Conservation (phyloP, 2,797 vertebrate genomes). For the Xenops minutus region DNA sequence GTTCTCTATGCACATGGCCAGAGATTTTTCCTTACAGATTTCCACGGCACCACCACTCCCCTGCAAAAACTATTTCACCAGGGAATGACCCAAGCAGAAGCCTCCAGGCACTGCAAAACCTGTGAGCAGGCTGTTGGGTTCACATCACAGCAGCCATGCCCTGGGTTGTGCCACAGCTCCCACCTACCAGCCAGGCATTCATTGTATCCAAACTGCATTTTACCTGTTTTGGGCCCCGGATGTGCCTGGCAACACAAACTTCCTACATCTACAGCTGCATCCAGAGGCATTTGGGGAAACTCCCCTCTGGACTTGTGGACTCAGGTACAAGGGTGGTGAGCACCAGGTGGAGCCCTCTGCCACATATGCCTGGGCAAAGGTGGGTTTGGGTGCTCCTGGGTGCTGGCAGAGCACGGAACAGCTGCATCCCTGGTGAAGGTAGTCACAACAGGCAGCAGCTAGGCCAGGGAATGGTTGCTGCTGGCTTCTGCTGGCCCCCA, state of each 20-base stretch:
- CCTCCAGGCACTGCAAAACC: not conserved
- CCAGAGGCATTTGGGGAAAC: not conserved
- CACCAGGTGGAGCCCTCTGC: not conserved
- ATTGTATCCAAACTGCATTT: fast-evolving
- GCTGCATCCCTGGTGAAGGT: not conserved
- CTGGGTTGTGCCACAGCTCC: not conserved
- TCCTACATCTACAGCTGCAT: not conserved
- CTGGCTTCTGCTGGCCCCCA: not conserved
- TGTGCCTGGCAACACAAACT: not conserved
- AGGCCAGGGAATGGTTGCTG: not conserved
- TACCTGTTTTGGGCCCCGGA: not conserved
- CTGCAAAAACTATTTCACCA: not conserved
- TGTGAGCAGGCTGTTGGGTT: not conserved
- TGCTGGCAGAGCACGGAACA: not conserved
- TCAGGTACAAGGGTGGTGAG: not conserved
- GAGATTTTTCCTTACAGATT: not conserved
- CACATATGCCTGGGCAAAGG: fast-evolving
- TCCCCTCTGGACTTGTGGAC: not conserved
- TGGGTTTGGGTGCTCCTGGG: not conserved
- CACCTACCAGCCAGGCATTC: not conserved
- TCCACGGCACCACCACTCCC: not conserved
- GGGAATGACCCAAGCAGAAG: not conserved
- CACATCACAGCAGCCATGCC: fast-evolving
- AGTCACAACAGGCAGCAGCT: fast-evolving
- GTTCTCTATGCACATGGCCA: not conserved